Conservation (phyloP, 2,797 vertebrate genomes). For the Nannoperca australis region DNA sequence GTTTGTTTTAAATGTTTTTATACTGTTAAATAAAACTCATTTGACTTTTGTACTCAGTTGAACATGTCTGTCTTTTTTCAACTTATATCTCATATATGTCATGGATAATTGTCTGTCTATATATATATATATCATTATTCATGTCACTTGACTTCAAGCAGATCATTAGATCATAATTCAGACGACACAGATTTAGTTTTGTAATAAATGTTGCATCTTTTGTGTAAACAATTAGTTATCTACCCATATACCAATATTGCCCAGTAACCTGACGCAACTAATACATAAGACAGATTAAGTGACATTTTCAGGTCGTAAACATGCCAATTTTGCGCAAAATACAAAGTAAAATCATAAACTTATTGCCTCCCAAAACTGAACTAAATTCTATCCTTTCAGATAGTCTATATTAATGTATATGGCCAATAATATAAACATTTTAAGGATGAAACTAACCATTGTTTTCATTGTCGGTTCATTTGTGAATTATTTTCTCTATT, state of each 20-base stretch:
- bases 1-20: constrained; percentile 83
- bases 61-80: too few relatives aligned
- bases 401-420: background rate
- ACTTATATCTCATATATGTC: too few relatives aligned
- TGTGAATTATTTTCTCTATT: background rate
- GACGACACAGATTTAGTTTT: background rate
- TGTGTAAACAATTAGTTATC: background rate
- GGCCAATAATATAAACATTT: background rate
- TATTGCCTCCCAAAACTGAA: background rate
- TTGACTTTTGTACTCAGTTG: constrained; percentile 70
- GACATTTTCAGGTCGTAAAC: background rate
- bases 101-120: too few relatives aligned
- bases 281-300: background rate
- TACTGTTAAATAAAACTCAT: constrained; percentile 84
- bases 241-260: background rate
- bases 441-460: background rate
- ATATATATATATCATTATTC: background rate
- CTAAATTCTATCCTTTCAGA: background rate
- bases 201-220: background rate
- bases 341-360: background rate
- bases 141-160: background rate
- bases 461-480: background rate
- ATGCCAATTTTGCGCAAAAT: background rate
- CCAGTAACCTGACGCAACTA: background rate
- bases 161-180: constrained; percentile 4